A percentile compares a stretch with the other conserved stretches of the same genome.
These are phyloP conservation scores for Tetheella fluctuosa DNA, from an alignment of 2,888 invertebrate species.

Conservation along the genomic window DNA sequence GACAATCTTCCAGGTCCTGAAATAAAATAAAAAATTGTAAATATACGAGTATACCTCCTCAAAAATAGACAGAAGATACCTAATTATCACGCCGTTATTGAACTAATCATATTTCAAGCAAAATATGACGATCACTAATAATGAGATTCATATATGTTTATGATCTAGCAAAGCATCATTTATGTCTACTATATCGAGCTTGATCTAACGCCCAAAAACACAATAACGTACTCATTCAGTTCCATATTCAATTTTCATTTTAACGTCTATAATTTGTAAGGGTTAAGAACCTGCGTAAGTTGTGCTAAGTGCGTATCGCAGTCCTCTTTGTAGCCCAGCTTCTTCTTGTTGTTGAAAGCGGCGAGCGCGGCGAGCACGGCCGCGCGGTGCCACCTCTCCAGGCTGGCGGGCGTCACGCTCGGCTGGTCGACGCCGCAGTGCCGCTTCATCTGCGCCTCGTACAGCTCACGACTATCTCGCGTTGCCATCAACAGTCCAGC, in stretches of 20 bases:
- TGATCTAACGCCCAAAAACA: too few relatives aligned
- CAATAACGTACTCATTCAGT: too few relatives aligned
- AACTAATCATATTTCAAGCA: background rate
- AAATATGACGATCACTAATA: background rate
- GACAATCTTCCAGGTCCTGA: background rate
- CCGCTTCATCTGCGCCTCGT: conserved; percentile 94
- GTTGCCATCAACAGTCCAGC: conserved; percentile 98
- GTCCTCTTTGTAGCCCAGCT: conserved; percentile 96
- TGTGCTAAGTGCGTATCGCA: conserved; percentile 14
- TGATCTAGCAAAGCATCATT: background rate
- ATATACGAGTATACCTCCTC: too few relatives aligned
- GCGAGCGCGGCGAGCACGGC: conserved; percentile 72
- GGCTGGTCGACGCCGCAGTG: conserved; percentile 94
- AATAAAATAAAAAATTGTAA: background rate
- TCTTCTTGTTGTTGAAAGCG: conserved; percentile 90
- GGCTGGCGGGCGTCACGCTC: conserved; percentile 92
- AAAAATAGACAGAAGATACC: too few relatives aligned
- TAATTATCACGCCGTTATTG: too few relatives aligned
- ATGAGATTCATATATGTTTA: background rate
- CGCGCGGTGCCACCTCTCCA: conserved; percentile 87
- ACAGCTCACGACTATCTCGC: conserved; percentile 94
- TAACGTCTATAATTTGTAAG: background rate
- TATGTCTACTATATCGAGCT: background rate
- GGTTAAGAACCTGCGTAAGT: conserved; percentile 13
- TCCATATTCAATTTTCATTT: background rate